These are phyloP conservation scores for Colius striatus DNA, from an alignment of 2,113 vertebrate genomes.

Conservation along the genomic window DNA sequence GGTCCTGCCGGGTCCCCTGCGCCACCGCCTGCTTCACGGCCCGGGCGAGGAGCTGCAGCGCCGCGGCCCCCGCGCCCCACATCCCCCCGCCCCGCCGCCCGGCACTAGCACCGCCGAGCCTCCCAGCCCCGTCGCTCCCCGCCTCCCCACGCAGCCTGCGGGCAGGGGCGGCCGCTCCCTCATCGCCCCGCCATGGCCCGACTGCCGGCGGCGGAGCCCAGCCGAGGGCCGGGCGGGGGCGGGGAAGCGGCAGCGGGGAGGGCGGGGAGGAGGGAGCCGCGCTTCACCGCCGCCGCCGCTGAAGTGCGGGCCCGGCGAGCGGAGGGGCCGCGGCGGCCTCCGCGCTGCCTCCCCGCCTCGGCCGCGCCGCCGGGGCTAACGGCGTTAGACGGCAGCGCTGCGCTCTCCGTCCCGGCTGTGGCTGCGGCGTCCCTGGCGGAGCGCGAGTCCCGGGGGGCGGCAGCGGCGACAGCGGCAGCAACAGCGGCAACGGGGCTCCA, in stretches of 20 bases:
- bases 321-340: neutral
- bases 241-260: neutral
- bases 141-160: neutral
- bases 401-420: neutral
- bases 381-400: neutral
- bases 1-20: constrained; percentile 34
- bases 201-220: neutral
- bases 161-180: neutral
- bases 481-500: neutral
- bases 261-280: neutral
- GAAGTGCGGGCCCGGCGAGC: neutral
- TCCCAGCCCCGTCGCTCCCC: neutral
- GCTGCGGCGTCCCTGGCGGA: neutral
- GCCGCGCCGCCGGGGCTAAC: neutral
- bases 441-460: neutral
- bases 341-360: neutral
- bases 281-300: neutral
- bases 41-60: constrained; percentile 27
- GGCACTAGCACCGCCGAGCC: neutral
- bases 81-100: neutral
- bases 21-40: constrained; percentile 5
- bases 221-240: neutral
- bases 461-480: neutral
- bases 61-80: constrained; percentile 21
- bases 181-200: neutral